Base-by-base conservation (phyloP, 37 sponge, comb jelly and placozoan genomes). In the Aplysina aerophoba region DNA sequence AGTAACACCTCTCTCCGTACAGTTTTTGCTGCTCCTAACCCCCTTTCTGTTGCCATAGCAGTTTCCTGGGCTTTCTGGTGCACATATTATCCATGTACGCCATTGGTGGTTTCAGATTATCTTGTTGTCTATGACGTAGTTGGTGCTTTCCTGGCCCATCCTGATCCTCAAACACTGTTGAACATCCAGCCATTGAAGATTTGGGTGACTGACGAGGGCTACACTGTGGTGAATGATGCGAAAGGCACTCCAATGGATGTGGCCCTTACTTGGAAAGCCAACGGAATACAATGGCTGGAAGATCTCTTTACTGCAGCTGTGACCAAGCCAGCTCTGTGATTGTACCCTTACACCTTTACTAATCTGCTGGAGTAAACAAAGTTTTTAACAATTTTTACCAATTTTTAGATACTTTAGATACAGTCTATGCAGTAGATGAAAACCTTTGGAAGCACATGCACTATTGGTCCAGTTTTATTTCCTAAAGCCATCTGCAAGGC, bases 211-310 rank as follows among this genome's bases (percentile, higher is more conserved):
- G 25, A 24, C 25, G 50, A 75, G 1, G 78, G 78, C 21, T 41
- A 75, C 78, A 75, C 78, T 41, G 78, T 75, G 20, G 54, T 75
- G 44, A 54, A 75, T 50, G 54, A 40, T 44, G 40, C 37, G 14
- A n/a, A 31, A 11, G 78, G 78, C 1, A 75, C 54, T n/a, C 37
- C 53, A 14, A 75, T 75, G 44, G n/a, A 75, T 41, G 78, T 75
- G 54, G 78, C 78, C 17, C n/a, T 36, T 4, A 36, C 38, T 41
- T 75, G 78, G 78, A 44, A 44, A 44, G 50, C 3, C 50, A 44
- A 44, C 50, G 50, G 50, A 44, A 3, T 44, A 8, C 50, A 44
- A 11, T 8, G 8, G 50, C 50, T 44, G 50, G 6, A 44, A 44
- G 50, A 11, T 44, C 50, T 44, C 50, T 44, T 44, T 44, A 8